Percentiles rank a stretch among this genome's conserved stretches.
These are phyloP conservation scores for Muschampia plurimacula DNA, from an alignment of 2,888 invertebrate genomes.

Conservation along the genomic window DNA sequence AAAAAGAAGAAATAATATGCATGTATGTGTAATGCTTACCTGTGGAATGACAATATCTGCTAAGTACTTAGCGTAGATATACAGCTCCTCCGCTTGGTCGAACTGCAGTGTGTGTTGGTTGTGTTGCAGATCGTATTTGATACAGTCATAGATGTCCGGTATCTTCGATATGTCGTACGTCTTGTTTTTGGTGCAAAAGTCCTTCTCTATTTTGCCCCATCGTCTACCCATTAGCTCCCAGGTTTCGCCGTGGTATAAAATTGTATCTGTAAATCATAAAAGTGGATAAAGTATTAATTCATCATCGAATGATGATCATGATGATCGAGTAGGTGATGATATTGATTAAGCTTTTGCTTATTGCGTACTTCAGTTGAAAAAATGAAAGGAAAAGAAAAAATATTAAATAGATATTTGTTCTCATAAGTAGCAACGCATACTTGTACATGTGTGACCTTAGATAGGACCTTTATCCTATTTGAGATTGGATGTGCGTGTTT, in stretches of 20 bases:
- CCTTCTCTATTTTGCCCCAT: slow-evolving; percentile 99
- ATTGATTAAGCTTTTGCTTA: too few relatives aligned
- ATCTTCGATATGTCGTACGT: slow-evolving; percentile 99
- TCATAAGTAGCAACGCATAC: too few relatives aligned
- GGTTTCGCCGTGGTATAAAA: slow-evolving; percentile 98
- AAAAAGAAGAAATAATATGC: too few relatives aligned
- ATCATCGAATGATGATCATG: too few relatives aligned
- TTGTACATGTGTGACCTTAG: too few relatives aligned
- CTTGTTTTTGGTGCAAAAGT: slow-evolving; percentile 97
- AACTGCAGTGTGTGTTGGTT: slow-evolving; percentile 98
- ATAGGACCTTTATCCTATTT: too few relatives aligned
- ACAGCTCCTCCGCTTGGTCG: slow-evolving; percentile 96
- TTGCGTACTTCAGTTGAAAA: too few relatives aligned
- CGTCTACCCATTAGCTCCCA: slow-evolving; percentile 99
- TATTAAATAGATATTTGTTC: too few relatives aligned
- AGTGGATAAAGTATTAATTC: not conserved
- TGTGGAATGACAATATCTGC: slow-evolving; percentile 99
- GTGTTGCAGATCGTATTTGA: slow-evolving; percentile 99
- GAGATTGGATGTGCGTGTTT: too few relatives aligned
- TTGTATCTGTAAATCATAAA: slow-evolving; percentile 88
- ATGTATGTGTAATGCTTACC: slow-evolving; percentile 72
- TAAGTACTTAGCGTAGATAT: slow-evolving; percentile 97
- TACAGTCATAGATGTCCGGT: slow-evolving; percentile 99
- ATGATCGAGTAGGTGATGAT: too few relatives aligned
- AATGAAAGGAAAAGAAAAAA: too few relatives aligned